These are phyloP conservation scores for Drosophila grimshawi DNA, from an alignment of 1,140 invertebrate species.

Conservation along the genomic window DNA sequence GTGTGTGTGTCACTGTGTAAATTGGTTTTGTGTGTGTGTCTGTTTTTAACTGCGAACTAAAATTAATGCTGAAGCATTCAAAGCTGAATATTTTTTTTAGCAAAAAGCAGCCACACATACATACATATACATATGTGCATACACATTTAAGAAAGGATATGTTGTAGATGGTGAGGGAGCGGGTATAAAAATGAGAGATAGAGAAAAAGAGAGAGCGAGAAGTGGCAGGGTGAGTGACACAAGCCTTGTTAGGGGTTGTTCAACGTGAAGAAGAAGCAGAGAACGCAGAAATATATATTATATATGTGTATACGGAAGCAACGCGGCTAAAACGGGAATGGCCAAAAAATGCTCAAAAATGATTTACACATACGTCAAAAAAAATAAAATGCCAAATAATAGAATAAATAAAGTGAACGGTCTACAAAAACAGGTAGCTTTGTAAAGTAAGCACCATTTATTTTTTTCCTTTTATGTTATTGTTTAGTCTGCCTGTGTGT, in stretches of 20 bases:
- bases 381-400: too few species aligned
- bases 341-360: too few species aligned
- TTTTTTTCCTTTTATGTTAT: too few species aligned
- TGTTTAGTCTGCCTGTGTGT: background rate
- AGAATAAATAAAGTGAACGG: too few species aligned
- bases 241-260: conserved; percentile 13
- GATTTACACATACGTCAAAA: too few species aligned
- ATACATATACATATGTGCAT: background rate
- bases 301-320: conserved; percentile 7
- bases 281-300: conserved; percentile 5
- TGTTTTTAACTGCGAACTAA: background rate
- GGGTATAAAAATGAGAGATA: background rate
- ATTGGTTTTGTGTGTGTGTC: background rate
- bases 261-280: background rate
- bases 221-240: conserved; percentile 16
- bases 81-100: too few species aligned
- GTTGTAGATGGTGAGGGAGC: background rate
- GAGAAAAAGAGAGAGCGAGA: background rate
- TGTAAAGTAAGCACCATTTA: too few species aligned
- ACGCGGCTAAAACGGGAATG: conserved; percentile 19
- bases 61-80: background rate
- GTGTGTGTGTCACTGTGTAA: background rate
- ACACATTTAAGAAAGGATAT: conserved; percentile 16
- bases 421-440: too few species aligned
- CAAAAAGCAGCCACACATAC: background rate